phyloP scores from a whole-genome alignment of 1,140 invertebrate species.

The Anoplolepis gracilipes region DNA sequence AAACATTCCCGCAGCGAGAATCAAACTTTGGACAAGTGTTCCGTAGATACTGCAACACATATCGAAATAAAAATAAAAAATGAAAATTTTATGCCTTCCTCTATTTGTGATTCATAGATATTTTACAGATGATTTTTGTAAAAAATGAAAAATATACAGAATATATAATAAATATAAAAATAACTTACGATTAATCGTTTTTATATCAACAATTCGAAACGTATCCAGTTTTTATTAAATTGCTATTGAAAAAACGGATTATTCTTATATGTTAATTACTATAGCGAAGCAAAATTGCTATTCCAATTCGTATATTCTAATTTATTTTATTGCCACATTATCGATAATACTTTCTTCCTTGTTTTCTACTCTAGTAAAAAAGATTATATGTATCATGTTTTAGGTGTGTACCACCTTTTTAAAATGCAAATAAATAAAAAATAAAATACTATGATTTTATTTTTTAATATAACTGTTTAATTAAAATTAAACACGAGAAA shows the following conservation, averaged over 20 bases:
- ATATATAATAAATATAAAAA: not conserved
- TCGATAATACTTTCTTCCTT: not conserved
- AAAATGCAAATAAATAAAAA: too few species aligned
- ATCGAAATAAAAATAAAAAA: constrained; percentile 21
- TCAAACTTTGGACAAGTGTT: not conserved
- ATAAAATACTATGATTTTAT: too few species aligned
- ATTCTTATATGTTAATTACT: not conserved
- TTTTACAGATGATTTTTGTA: not conserved
- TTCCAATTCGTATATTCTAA: not conserved
- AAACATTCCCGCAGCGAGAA: not conserved
- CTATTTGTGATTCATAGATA: not conserved
- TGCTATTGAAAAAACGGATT: not conserved
- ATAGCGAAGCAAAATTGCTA: not conserved
- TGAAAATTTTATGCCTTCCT: not conserved
- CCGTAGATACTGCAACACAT: not conserved
- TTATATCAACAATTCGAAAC: not conserved
- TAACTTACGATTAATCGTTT: not conserved
- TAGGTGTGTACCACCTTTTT: too few species aligned
- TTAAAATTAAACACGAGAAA: not conserved
- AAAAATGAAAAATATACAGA: not conserved
- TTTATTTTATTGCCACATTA: not conserved
- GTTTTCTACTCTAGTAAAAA: not conserved
- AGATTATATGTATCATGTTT: too few species aligned
- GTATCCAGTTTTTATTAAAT: not conserved
- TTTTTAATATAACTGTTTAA: too few species aligned